Evolutionary conservation across 2,113 vertebrate species (phyloP).

Genomic region (Charina bottae): DNA sequence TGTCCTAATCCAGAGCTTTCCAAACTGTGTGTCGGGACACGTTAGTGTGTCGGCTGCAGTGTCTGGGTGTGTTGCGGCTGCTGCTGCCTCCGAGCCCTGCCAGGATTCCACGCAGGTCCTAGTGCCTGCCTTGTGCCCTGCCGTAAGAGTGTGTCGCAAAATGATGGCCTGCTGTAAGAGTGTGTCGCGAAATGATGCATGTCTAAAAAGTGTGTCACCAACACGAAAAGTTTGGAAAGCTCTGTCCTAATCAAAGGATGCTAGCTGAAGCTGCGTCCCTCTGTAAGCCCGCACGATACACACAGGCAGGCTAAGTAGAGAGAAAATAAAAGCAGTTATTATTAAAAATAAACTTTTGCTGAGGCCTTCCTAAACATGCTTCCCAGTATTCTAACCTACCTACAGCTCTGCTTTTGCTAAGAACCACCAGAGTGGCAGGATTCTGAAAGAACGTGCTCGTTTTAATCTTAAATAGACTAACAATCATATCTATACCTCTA

Average conservation of each 20-base stretch:
- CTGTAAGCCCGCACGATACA: neutral
- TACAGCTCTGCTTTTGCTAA: neutral
- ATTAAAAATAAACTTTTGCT: too few species aligned
- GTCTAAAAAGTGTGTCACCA: too few species aligned
- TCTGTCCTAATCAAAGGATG: neutral
- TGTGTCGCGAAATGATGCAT: too few species aligned
- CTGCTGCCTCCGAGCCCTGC: too few species aligned
- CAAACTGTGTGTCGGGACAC: too few species aligned
- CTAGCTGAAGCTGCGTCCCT: neutral
- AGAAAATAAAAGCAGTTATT: neutral
- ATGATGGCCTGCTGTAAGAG: too few species aligned
- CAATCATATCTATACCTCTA: neutral
- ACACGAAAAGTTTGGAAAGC: too few species aligned
- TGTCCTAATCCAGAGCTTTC: neutral
- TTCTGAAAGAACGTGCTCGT: neutral
- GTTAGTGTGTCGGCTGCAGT: too few species aligned
- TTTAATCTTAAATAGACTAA: neutral
- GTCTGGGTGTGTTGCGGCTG: too few species aligned
- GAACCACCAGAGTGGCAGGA: neutral
- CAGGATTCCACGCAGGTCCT: too few species aligned
- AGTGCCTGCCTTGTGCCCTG: too few species aligned
- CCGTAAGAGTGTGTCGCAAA: too few species aligned
- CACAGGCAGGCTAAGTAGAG: neutral
- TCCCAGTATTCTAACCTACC: neutral
- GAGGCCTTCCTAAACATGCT: neutral